Evolutionary conservation across 2,113 vertebrate species (phyloP).

Genomic region (Percopsis transmontana): DNA sequence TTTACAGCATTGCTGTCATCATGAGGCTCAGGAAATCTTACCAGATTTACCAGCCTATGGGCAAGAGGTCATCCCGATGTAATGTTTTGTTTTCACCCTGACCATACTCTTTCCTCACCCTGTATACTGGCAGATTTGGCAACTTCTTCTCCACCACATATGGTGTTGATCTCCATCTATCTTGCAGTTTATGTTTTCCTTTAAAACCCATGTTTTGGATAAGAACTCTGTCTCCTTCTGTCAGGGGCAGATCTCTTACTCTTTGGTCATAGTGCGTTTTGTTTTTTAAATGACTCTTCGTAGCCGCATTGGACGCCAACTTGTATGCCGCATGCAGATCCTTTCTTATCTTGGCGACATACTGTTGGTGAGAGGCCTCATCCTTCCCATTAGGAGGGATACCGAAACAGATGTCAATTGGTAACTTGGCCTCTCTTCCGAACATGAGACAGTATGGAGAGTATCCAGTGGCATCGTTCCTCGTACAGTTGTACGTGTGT

Average conservation of each 20-base stretch:
- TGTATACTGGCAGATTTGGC: background rate
- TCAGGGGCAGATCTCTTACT: background rate
- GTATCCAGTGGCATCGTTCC: background rate
- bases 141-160: background rate
- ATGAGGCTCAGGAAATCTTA: background rate
- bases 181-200: background rate
- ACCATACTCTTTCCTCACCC: background rate
- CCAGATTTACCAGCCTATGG: background rate
- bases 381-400: background rate
- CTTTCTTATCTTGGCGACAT: background rate
- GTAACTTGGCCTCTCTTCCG: background rate
- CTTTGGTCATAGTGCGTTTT: background rate
- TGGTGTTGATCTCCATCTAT: background rate
- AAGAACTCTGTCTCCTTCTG: background rate
- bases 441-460: background rate
- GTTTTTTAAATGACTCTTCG: background rate
- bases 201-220: background rate
- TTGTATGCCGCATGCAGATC: background rate
- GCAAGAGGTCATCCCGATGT: background rate
- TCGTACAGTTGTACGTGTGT: slow-evolving; percentile 1
- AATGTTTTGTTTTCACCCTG: background rate
- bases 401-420: background rate
- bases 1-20: background rate
- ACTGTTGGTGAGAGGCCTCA: background rate
- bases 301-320: background rate